Conservation (phyloP, 1,140 invertebrate genomes). For the Colletes latitarsis region DNA sequence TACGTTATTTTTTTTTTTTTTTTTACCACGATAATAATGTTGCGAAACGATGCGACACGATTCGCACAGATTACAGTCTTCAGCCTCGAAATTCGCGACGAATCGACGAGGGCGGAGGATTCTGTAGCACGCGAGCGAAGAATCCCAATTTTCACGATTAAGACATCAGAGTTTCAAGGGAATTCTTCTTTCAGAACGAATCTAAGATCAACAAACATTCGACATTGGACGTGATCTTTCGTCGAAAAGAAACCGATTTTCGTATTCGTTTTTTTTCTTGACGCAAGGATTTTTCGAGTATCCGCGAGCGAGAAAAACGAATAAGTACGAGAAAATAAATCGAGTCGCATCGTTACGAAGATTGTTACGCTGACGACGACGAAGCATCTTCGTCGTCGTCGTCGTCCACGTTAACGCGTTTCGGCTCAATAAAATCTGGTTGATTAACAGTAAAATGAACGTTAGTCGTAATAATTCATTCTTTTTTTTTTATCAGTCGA, state of each 20-base stretch:
- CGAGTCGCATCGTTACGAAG: conserved; percentile 64
- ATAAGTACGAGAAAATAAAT: conserved; percentile 31
- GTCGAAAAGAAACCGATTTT: not conserved
- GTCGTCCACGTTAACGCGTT: conserved; percentile 21
- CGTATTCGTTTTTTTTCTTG: not conserved
- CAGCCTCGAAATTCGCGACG: not conserved
- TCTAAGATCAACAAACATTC: not conserved
- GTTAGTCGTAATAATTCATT: conserved; percentile 58
- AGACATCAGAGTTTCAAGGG: not conserved
- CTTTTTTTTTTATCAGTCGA: conserved; percentile 38
- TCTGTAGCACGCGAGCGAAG: not conserved
- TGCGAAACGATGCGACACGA: conserved; percentile 67
- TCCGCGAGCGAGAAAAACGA: not conserved
- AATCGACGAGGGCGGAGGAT: not conserved
- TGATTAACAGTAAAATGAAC: conserved; percentile 67
- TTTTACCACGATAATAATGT: conserved; percentile 67
- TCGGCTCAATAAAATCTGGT: conserved; percentile 66
- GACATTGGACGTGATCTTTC: not conserved
- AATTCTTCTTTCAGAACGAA: not conserved
- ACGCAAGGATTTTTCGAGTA: not conserved
- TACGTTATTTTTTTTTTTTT: conserved; percentile 45
- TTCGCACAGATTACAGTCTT: conserved; percentile 38
- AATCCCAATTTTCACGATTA: not conserved
- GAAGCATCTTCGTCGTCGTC: not conserved
- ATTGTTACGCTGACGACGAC: conserved; percentile 32